These are phyloP conservation scores for Lochmaea capreae DNA, from an alignment of 2,888 invertebrate species.

Conservation along the genomic window DNA sequence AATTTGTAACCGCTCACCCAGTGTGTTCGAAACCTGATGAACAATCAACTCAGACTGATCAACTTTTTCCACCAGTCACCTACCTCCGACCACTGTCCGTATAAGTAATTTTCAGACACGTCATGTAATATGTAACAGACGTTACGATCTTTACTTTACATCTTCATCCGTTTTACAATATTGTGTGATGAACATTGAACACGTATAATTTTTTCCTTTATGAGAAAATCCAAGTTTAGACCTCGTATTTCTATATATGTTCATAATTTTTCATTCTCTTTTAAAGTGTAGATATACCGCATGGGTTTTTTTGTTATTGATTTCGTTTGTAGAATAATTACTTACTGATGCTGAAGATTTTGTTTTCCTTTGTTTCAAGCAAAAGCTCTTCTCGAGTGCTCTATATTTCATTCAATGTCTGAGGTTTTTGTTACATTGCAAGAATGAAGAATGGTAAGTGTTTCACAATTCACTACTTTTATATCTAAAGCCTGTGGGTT, in stretches of 20 bases:
- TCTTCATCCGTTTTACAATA: slow-evolving; percentile 50
- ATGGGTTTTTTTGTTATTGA: slow-evolving; percentile 34
- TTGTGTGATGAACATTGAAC: slow-evolving; percentile 45
- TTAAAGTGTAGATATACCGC: slow-evolving; percentile 33
- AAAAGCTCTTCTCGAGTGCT: slow-evolving; percentile 29
- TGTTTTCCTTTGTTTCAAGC: slow-evolving; percentile 7
- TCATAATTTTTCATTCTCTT: slow-evolving; percentile 44
- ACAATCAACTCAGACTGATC: slow-evolving; percentile 38
- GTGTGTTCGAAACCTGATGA: slow-evolving; percentile 28
- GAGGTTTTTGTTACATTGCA: slow-evolving; percentile 20
- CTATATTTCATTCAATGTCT: slow-evolving; percentile 34
- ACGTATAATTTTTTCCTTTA: slow-evolving; percentile 43
- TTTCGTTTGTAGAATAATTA: slow-evolving; percentile 35
- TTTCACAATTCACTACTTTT: not conserved
- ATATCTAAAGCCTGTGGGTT: not conserved
- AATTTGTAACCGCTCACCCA: slow-evolving; percentile 33
- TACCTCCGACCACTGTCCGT: slow-evolving; percentile 37
- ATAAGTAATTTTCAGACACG: slow-evolving; percentile 43
- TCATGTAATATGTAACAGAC: slow-evolving; percentile 54
- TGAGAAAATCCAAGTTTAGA: slow-evolving; percentile 44
- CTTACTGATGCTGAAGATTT: slow-evolving; percentile 26
- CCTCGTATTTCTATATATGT: slow-evolving; percentile 46
- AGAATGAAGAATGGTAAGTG: not conserved
- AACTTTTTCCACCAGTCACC: slow-evolving; percentile 39
- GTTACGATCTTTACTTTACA: slow-evolving; percentile 49